Evolutionary conservation across 2,113 vertebrate species (phyloP).

Genomic region (Semicossyphus pulcher): DNA sequence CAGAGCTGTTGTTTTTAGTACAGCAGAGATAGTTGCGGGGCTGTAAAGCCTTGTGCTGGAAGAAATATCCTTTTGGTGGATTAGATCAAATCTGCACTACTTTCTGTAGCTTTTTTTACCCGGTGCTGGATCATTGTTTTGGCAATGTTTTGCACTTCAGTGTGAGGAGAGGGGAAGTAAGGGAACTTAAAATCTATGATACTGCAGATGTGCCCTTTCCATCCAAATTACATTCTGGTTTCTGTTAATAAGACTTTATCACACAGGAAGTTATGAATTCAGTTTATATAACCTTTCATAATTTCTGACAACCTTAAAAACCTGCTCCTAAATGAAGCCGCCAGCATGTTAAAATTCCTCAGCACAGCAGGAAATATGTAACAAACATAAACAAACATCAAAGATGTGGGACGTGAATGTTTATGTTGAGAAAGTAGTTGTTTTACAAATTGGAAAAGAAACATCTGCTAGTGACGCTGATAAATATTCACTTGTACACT

Average conservation of each 20-base stretch:
- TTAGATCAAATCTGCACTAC: background rate
- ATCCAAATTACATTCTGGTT: background rate
- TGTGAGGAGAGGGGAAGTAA: background rate
- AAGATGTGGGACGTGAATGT: background rate
- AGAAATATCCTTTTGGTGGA: background rate
- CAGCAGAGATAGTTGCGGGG: background rate
- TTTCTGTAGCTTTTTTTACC: background rate
- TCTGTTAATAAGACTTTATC: background rate
- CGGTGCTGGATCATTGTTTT: background rate
- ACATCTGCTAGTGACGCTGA: background rate
- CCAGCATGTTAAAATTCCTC: background rate
- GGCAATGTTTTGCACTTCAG: background rate
- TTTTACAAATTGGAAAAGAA: background rate
- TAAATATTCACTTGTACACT: background rate
- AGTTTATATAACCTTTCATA: background rate
- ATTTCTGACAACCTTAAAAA: background rate
- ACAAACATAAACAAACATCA: background rate
- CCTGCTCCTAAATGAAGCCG: background rate
- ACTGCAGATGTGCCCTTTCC: background rate
- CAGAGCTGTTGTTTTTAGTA: conserved; percentile 4
- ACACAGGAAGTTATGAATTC: background rate
- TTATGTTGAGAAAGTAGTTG: background rate
- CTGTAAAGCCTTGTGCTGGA: no score
- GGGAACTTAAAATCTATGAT: background rate
- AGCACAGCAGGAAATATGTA: background rate